These are phyloP conservation scores for Aurelia coerulea DNA, from an alignment of 30 jellyfish, hydroid and myxozoan genomes.

Conservation along the genomic window DNA sequence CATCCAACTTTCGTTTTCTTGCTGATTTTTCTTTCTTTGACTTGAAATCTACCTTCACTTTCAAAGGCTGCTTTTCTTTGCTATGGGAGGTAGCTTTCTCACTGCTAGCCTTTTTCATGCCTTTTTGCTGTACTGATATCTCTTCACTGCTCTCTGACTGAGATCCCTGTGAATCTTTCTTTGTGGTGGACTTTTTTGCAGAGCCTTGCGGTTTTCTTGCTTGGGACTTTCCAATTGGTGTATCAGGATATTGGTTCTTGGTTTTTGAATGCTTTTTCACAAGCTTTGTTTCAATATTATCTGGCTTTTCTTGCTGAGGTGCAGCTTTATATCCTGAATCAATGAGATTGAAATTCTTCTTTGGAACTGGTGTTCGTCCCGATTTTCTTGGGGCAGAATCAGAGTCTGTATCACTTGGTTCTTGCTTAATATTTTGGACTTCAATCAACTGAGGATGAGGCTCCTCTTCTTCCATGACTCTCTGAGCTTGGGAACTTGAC, in stretches of 20 bases:
- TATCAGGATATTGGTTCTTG: neutral
- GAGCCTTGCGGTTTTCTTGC: neutral
- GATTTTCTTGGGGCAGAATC: constrained; percentile 63
- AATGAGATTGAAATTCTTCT: constrained; percentile 38
- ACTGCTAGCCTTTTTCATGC: neutral
- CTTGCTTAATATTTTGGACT: constrained; percentile 4
- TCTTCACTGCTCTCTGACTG: neutral
- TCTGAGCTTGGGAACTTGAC: neutral
- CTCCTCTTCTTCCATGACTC: neutral
- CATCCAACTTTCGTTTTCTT: constrained; percentile 24
- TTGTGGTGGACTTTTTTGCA: neutral
- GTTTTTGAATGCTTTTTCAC: neutral
- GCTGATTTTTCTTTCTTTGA: constrained; percentile 17
- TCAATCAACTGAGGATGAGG: neutral
- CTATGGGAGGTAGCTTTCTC: constrained; percentile 3
- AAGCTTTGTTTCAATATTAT: neutral
- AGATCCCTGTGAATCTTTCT: neutral
- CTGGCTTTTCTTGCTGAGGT: neutral
- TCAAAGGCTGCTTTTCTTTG: constrained; percentile 22
- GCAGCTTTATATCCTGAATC: constrained; percentile 10
- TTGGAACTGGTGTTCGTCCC: constrained; percentile 58
- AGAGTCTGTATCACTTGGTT: constrained; percentile 32
- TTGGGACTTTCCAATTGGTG: neutral
- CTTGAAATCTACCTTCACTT: constrained; percentile 26
- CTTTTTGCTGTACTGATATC: neutral